Evolutionary conservation across 2,888 invertebrate genomes (phyloP).

Genomic region (Tipula confusa): DNA sequence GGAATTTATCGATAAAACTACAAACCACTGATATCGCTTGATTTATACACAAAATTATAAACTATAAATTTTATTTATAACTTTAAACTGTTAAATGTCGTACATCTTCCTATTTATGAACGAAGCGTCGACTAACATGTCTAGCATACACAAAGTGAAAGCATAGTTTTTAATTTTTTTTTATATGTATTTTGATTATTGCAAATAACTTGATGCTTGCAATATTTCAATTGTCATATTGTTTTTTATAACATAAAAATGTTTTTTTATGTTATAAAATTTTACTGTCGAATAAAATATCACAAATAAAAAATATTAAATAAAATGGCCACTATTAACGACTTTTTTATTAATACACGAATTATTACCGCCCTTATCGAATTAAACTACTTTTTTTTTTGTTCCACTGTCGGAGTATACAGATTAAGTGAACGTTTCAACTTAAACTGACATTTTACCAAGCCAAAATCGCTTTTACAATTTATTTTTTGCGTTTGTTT

Average conservation of each 20-base stretch:
- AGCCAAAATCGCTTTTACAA: background rate
- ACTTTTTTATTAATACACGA: background rate
- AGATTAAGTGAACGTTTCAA: background rate
- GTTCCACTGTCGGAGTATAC: too few species aligned
- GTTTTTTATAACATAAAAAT: background rate
- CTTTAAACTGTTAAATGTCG: background rate
- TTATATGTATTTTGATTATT: background rate
- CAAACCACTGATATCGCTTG: background rate
- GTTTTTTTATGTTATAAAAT: background rate
- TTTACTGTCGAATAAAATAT: background rate
- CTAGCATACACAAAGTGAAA: background rate
- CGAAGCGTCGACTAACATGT: background rate
- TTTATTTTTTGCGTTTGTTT: background rate
- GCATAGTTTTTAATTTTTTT: background rate
- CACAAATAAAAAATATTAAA: background rate
- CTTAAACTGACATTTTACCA: background rate
- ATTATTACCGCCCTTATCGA: background rate
- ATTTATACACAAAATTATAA: background rate
- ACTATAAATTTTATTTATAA: background rate
- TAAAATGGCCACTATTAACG: background rate
- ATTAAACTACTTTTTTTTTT: background rate
- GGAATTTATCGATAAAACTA: background rate
- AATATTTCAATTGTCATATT: background rate
- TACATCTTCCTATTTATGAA: background rate
- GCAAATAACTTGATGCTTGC: background rate